Evolutionary conservation across 2,113 vertebrate species (phyloP).

Genomic region (Hemiprocne comata): DNA sequence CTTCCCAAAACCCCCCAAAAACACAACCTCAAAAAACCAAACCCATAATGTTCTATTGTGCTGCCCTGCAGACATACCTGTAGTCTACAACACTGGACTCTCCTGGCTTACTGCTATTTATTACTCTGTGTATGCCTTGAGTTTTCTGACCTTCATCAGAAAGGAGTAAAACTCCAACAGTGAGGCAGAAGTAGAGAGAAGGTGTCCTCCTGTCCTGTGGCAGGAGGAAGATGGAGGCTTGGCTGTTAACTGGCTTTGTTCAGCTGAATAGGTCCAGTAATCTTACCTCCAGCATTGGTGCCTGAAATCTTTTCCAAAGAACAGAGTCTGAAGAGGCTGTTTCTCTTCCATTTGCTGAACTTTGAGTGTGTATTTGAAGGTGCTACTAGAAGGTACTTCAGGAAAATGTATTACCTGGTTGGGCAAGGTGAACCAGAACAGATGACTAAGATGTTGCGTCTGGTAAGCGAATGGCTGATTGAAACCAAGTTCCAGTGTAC

Average conservation of each 20-base stretch:
- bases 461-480: background rate
- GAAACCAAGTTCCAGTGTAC: background rate
- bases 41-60: fast-evolving
- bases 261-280: background rate
- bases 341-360: background rate
- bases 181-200: background rate
- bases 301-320: background rate
- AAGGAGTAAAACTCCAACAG: too few relatives aligned
- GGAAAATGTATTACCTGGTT: background rate
- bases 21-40: background rate
- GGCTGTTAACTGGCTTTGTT: fast-evolving
- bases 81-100: fast-evolving
- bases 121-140: fast-evolving
- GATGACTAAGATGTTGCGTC: fast-evolving
- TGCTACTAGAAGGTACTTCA: background rate
- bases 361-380: background rate
- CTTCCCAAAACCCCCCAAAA: background rate
- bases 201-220: fast-evolving
- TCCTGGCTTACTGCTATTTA: background rate
- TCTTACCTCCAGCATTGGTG: fast-evolving
- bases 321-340: background rate
- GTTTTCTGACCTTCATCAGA: background rate
- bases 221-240: background rate
- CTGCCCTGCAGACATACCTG: background rate
- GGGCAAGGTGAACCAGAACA: fast-evolving